Evolutionary conservation across 1,140 invertebrate genomes (phyloP).

Genomic region (Nebria ingens): DNA sequence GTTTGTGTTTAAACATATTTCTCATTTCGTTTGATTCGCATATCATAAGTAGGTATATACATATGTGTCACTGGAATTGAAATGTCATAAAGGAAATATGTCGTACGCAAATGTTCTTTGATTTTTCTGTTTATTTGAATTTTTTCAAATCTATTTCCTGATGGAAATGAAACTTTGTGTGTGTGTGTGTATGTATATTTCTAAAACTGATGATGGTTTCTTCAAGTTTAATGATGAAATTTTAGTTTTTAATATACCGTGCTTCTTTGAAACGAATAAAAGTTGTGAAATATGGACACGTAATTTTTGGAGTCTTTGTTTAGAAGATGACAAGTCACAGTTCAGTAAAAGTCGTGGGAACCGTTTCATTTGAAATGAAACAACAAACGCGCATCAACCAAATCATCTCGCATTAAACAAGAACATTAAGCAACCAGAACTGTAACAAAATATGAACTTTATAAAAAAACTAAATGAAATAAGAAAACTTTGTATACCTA

Average conservation of each 20-base stretch:
- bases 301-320: too few species aligned
- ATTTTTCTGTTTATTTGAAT: background rate
- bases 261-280: background rate
- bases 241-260: background rate
- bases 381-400: background rate
- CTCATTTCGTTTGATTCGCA: background rate
- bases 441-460: background rate
- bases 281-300: too few species aligned
- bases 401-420: background rate
- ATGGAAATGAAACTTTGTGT: too few species aligned
- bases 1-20: background rate
- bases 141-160: background rate
- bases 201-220: background rate
- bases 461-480: background rate
- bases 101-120: too few species aligned
- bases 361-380: background rate
- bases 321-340: background rate
- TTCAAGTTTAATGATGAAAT: background rate
- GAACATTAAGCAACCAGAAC: background rate
- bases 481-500: too few species aligned
- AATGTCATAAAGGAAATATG: too few species aligned
- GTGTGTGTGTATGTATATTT: background rate
- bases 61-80: background rate
- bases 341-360: constrained; percentile 6
- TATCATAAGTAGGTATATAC: too few species aligned